phyloP scores from a whole-genome alignment of 2,113 vertebrate species.

The Mionectes macconnelli region DNA sequence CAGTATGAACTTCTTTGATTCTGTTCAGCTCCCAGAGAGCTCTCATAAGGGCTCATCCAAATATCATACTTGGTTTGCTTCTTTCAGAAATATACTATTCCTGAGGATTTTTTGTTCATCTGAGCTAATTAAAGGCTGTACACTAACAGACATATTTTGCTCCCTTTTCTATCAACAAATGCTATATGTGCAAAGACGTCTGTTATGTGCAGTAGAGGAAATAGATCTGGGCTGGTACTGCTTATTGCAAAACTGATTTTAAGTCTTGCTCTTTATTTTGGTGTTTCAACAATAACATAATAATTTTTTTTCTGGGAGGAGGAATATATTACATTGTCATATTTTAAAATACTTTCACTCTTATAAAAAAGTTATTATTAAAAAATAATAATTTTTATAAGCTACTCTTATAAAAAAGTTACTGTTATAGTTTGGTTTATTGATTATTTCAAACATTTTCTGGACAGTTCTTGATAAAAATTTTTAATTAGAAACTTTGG shows the following conservation, averaged over 20 bases:
- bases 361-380: not conserved
- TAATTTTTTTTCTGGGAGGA: not conserved
- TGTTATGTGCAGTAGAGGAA: not conserved
- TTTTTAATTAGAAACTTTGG: not conserved
- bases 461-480: not conserved
- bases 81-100: not conserved
- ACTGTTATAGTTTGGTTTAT: not conserved
- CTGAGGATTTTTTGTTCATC: not conserved
- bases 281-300: not conserved
- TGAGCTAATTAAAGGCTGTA: constrained; percentile 29
- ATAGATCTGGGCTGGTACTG: not conserved
- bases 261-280: not conserved
- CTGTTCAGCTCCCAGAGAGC: not conserved
- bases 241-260: not conserved
- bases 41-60: not conserved
- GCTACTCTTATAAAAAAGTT: not conserved
- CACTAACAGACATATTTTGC: not conserved
- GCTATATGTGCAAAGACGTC: not conserved
- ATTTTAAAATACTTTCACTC: not conserved
- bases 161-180: not conserved
- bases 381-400: no score
- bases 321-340: not conserved
- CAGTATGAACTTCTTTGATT: not conserved
- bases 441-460: not conserved
- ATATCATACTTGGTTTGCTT: not conserved